phyloP scores from a whole-genome alignment of 2,888 invertebrate species.

The Cybosia mesomella region DNA sequence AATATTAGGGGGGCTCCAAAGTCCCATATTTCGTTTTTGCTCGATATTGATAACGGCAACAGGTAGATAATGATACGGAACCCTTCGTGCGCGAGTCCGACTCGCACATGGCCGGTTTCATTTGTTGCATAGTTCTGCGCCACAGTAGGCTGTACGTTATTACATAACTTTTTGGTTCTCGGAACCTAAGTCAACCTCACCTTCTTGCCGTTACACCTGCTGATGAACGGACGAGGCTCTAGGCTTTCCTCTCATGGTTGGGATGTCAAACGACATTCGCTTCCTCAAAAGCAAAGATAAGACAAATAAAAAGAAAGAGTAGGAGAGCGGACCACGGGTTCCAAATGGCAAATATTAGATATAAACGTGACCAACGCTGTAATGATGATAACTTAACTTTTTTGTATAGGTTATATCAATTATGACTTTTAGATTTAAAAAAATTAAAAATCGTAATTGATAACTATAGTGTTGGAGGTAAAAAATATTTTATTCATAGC shows the following conservation, averaged over 20 bases:
- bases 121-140: too few species aligned
- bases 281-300: not conserved
- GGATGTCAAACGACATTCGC: not conserved
- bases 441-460: too few species aligned
- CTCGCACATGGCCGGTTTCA: too few species aligned
- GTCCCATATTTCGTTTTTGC: too few species aligned
- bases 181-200: not conserved
- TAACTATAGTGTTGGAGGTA: too few species aligned
- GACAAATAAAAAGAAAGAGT: not conserved
- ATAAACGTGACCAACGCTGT: not conserved
- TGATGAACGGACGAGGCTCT: not conserved
- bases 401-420: not conserved
- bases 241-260: not conserved
- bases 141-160: too few species aligned
- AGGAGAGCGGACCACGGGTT: not conserved
- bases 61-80: too few species aligned
- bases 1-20: too few species aligned
- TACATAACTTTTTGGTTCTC: not conserved
- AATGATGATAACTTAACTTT: not conserved
- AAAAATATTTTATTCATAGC: too few species aligned
- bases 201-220: not conserved
- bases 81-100: too few species aligned
- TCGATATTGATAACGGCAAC: too few species aligned
- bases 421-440: too few species aligned
- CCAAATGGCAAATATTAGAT: not conserved